Evolutionary conservation across 2,888 invertebrate species (phyloP).

Genomic region (Villa cingulata): DNA sequence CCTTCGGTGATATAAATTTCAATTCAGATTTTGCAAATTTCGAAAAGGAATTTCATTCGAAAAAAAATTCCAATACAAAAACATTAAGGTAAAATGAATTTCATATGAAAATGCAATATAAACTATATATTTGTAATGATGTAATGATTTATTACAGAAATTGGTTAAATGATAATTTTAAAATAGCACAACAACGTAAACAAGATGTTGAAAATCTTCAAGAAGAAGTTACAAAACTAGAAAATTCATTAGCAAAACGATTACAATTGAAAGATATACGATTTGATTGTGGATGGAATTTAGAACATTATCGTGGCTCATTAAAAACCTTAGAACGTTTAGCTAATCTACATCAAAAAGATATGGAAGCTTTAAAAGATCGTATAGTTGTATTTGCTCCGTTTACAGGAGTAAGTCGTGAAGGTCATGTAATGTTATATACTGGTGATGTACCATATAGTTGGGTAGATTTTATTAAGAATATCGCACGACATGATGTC

Average conservation of each 20-base stretch:
- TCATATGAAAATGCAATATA: too few species aligned
- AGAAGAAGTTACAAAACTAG: constrained; percentile 52
- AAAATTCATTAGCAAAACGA: constrained; percentile 24
- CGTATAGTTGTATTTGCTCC: constrained; percentile 73
- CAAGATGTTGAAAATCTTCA: constrained; percentile 51
- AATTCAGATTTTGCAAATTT: constrained; percentile 14
- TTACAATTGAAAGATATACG: constrained; percentile 46
- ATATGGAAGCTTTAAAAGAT: constrained; percentile 53
- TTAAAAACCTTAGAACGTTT: constrained; percentile 68
- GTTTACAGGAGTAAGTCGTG: constrained; percentile 80
- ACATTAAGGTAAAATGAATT: constrained; percentile 12
- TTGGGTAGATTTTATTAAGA: constrained; percentile 82
- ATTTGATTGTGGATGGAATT: constrained; percentile 81
- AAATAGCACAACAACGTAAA: constrained; percentile 50
- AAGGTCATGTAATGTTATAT: constrained; percentile 79
- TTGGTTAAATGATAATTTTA: constrained; percentile 62
- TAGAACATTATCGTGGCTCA: constrained; percentile 81
- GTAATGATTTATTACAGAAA: constrained; percentile 30
- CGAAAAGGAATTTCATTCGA: constrained; percentile 14
- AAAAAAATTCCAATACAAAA: constrained; percentile 11
- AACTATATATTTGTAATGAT: background rate
- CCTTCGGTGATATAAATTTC: constrained; percentile 15
- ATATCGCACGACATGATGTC: constrained; percentile 60
- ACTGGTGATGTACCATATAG: constrained; percentile 87
- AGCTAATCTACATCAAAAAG: constrained; percentile 56